A percentile compares a stretch with the other conserved stretches of the same genome.
Evolutionary conservation across 2,888 invertebrate species (phyloP).

Genomic region (Drosophila kokeensis): DNA sequence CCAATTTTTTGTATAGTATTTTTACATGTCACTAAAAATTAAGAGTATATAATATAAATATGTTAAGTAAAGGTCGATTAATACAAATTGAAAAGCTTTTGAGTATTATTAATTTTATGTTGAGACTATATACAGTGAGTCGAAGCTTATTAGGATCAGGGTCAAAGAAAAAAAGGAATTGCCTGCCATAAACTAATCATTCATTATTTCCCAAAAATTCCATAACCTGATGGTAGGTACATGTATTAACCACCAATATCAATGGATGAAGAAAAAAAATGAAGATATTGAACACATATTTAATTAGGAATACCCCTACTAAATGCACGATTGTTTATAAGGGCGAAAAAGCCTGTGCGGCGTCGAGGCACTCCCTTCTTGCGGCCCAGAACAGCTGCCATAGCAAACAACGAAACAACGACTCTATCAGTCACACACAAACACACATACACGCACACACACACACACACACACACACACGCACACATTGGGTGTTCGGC

Average conservation of each 20-base stretch:
- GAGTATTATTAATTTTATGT: not conserved
- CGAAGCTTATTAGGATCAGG: too few relatives aligned
- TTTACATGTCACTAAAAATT: not conserved
- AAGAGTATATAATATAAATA: not conserved
- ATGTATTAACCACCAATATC: too few relatives aligned
- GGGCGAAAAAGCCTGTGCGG: slow-evolving; percentile 1
- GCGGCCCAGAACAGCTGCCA: slow-evolving; percentile 54
- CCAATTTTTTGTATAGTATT: not conserved
- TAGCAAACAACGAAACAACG: slow-evolving; percentile 52
- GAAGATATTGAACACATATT: not conserved
- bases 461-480: not conserved
- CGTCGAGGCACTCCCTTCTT: slow-evolving; percentile 27
- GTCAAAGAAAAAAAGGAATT: too few relatives aligned
- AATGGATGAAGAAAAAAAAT: not conserved
- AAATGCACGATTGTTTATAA: not conserved
- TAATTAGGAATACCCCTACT: slow-evolving; percentile 35
- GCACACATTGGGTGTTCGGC: slow-evolving; percentile 13
- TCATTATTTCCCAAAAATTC: too few relatives aligned
- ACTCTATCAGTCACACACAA: slow-evolving; percentile 19
- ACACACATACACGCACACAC: not conserved
- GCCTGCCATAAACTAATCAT: too few relatives aligned
- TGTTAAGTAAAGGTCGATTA: not conserved
- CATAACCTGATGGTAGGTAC: too few relatives aligned
- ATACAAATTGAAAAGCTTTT: not conserved
- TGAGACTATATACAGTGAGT: not conserved